A percentile compares a stretch with the other conserved stretches of the same genome.
phyloP scores from a whole-genome alignment of 1,140 invertebrate genomes.

The Melanaphis sacchari region DNA sequence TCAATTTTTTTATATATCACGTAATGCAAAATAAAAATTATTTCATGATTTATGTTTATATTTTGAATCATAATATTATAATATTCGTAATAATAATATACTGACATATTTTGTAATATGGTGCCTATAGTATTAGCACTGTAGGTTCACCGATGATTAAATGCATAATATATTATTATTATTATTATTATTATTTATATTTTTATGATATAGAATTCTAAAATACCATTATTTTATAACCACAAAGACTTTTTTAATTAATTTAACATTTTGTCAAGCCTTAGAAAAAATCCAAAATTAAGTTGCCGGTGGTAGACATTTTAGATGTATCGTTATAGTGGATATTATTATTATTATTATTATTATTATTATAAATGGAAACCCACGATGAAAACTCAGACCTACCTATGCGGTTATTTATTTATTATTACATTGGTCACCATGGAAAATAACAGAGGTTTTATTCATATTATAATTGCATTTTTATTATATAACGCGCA shows the following conservation, averaged over 20 bases:
- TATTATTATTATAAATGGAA: background rate
- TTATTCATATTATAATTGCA: constrained; percentile 1
- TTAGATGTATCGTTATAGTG: background rate
- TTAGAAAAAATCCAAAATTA: background rate
- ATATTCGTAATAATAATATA: background rate
- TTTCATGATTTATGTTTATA: background rate
- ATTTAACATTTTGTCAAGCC: background rate
- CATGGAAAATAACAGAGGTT: background rate
- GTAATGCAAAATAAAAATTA: background rate
- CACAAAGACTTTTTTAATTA: background rate
- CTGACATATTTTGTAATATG: background rate
- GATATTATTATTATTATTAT: background rate
- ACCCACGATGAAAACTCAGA: background rate
- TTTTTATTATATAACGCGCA: background rate
- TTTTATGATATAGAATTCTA: background rate
- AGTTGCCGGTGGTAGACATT: background rate
- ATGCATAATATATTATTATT: no score
- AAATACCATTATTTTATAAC: background rate
- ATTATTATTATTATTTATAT: background rate
- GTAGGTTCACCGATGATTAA: background rate
- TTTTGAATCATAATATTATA: background rate
- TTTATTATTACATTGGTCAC: background rate
- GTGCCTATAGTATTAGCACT: background rate
- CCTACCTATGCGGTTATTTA: background rate
- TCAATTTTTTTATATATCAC: background rate